phyloP scores from a whole-genome alignment of 2,888 invertebrate genomes.

The Aspidiotus rigidus region DNA sequence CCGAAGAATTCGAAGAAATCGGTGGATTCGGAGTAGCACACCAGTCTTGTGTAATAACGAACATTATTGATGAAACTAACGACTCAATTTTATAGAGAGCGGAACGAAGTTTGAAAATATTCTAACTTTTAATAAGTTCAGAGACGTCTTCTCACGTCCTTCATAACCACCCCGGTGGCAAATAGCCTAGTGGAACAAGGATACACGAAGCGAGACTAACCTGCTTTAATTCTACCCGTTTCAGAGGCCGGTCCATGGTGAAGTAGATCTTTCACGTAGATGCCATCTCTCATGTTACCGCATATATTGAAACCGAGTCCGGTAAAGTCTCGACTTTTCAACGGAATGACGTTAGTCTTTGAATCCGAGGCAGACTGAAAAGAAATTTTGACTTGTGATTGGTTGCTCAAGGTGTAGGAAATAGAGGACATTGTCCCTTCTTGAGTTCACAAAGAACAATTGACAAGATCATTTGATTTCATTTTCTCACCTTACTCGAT shows the following conservation, averaged over 20 bases:
- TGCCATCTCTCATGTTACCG: constrained; percentile 85
- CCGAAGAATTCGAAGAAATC: too few relatives aligned
- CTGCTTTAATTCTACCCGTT: constrained; percentile 68
- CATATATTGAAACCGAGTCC: constrained; percentile 78
- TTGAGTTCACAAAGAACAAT: neutral
- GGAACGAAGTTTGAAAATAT: too few relatives aligned
- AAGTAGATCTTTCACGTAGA: constrained; percentile 75
- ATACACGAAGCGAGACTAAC: constrained; percentile 44
- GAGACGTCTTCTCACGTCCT: too few relatives aligned
- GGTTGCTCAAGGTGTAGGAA: neutral
- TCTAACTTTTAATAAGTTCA: too few relatives aligned
- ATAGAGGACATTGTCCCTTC: neutral
- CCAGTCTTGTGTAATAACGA: too few relatives aligned
- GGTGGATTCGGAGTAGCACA: too few relatives aligned
- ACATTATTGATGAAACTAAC: too few relatives aligned
- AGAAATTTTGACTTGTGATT: neutral
- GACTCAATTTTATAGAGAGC: too few relatives aligned
- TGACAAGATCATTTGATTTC: neutral
- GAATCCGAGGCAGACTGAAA: constrained; percentile 39
- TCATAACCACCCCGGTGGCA: too few relatives aligned
- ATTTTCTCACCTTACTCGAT: constrained; percentile 13
- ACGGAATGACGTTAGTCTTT: constrained; percentile 54
- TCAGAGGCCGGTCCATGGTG: constrained; percentile 81
- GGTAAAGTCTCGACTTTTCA: constrained; percentile 78
- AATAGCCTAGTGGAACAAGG: neutral